Conservation (phyloP, 2,888 invertebrate genomes). For the Eupithecia pulchellata region DNA sequence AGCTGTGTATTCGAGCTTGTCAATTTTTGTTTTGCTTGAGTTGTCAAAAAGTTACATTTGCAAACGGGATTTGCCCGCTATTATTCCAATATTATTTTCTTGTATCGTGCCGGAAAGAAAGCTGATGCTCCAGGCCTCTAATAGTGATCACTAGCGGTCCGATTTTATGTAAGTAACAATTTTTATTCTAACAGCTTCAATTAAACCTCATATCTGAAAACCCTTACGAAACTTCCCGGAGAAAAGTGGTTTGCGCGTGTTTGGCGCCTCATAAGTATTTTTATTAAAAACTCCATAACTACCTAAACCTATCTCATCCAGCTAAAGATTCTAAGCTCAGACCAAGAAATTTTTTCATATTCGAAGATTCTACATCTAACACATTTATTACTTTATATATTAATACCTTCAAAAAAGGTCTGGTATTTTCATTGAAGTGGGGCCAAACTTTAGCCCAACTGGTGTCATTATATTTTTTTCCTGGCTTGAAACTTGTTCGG, state of each 20-base stretch:
- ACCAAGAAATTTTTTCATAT: no score
- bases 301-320: neutral
- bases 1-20: no score
- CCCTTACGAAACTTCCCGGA: neutral
- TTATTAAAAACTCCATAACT: neutral
- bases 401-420: neutral
- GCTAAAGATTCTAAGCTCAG: neutral
- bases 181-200: neutral
- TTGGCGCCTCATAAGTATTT: neutral
- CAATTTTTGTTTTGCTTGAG: neutral
- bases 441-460: neutral
- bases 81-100: neutral
- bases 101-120: neutral
- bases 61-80: conserved; percentile 6
- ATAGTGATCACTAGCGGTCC: neutral
- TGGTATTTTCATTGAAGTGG: neutral
- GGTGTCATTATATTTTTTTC: no score
- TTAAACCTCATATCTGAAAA: neutral
- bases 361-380: no score
- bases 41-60: conserved; percentile 11
- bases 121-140: neutral
- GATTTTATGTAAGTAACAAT: neutral
- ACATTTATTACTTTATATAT: no score
- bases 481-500: no score
- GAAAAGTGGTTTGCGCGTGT: neutral